These are phyloP conservation scores for Dryocosmus kuriphilus DNA, from an alignment of 2,888 invertebrate species.

Conservation along the genomic window DNA sequence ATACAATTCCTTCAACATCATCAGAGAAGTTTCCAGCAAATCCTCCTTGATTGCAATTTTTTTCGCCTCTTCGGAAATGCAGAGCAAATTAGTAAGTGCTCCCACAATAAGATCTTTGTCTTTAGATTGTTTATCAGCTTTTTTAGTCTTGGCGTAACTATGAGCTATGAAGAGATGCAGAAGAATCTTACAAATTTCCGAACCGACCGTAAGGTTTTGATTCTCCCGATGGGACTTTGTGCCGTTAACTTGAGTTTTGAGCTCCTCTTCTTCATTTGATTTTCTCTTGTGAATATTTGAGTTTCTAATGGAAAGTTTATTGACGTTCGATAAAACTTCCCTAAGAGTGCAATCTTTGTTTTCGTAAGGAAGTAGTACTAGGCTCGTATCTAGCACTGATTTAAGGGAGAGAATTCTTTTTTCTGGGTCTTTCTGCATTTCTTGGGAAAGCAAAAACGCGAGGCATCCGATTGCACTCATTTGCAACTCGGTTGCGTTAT, in stretches of 20 bases:
- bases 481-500: slow-evolving; percentile 64
- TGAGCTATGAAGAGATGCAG: slow-evolving; percentile 77
- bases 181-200: slow-evolving; percentile 78
- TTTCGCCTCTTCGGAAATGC: slow-evolving; percentile 78
- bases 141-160: slow-evolving; percentile 71
- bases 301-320: slow-evolving; percentile 61
- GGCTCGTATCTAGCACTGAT: slow-evolving; percentile 61
- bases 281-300: slow-evolving; percentile 41
- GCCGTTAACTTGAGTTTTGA: background rate
- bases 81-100: slow-evolving; percentile 77
- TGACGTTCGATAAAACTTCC: slow-evolving; percentile 60
- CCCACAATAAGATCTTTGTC: slow-evolving; percentile 76
- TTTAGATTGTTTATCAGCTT: slow-evolving; percentile 67
- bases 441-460: slow-evolving; percentile 69
- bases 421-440: slow-evolving; percentile 66
- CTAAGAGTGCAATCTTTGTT: slow-evolving; percentile 52
- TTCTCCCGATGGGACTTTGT: slow-evolving; percentile 4
- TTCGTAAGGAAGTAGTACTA: slow-evolving; percentile 38
- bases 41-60: slow-evolving; percentile 75
- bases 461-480: slow-evolving; percentile 70
- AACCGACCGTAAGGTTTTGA: slow-evolving; percentile 68
- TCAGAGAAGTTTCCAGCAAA: slow-evolving; percentile 73
- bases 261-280: slow-evolving; percentile 38
- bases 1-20: slow-evolving; percentile 78
- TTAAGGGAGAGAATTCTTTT: slow-evolving; percentile 52